phyloP scores from a whole-genome alignment of 2,797 vertebrate genomes.

The Margarornis squamiger region DNA sequence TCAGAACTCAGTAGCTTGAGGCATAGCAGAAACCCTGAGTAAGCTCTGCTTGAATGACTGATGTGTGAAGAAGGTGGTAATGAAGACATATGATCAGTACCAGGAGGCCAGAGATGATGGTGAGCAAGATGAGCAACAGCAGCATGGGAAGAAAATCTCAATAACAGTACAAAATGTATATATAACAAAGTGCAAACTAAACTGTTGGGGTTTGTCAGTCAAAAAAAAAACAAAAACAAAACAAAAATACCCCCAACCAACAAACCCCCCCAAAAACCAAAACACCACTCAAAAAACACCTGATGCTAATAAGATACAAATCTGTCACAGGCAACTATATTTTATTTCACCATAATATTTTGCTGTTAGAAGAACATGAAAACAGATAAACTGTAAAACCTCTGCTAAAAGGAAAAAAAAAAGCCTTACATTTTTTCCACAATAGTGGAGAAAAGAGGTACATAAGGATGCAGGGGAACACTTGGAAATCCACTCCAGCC shows the following conservation, averaged over 20 bases:
- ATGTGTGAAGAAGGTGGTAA: neutral
- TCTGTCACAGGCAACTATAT: neutral
- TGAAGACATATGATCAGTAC: neutral
- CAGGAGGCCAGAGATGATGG: neutral
- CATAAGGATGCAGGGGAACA: neutral
- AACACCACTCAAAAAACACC: neutral
- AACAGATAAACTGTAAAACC: neutral
- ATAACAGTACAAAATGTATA: neutral
- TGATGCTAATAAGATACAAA: neutral
- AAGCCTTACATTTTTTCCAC: neutral
- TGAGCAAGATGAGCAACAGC: neutral
- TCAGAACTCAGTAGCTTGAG: neutral
- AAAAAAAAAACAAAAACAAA: neutral
- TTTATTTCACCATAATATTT: neutral
- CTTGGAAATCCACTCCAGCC: neutral
- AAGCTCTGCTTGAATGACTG: neutral
- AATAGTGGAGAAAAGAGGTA: neutral
- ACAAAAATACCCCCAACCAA: too few relatives aligned
- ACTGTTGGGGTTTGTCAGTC: neutral
- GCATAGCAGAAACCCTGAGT: neutral
- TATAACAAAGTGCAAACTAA: neutral
- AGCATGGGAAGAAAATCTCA: neutral
- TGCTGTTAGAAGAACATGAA: neutral
- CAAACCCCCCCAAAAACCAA: too few relatives aligned
- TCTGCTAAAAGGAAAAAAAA: neutral